Percentiles rank a stretch among this genome's conserved stretches.
Conservation (phyloP, 2,888 invertebrate species). For the Athalia rosae region DNA sequence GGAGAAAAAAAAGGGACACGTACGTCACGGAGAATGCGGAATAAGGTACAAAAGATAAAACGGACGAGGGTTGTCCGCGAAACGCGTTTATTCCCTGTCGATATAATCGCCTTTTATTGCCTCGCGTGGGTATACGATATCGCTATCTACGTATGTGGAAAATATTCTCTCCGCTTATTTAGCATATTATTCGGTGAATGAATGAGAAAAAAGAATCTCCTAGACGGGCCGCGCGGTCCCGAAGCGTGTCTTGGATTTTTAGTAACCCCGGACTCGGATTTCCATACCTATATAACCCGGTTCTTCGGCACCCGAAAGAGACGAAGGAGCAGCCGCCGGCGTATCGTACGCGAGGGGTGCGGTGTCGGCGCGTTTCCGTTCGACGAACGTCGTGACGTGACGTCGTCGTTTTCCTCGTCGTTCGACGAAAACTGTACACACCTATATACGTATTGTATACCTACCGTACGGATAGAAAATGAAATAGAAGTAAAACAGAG, state of each 20-base stretch:
- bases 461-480: constrained; percentile 15
- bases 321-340: not conserved
- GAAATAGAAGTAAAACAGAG: constrained; percentile 23
- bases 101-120: too few species aligned
- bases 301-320: not conserved
- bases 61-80: not conserved
- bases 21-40: too few species aligned
- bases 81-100: not conserved
- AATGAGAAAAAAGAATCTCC: not conserved
- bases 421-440: constrained; percentile 17
- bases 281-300: not conserved
- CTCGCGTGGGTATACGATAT: too few species aligned
- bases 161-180: too few species aligned
- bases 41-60: too few species aligned
- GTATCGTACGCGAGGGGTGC: too few species aligned
- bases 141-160: too few species aligned
- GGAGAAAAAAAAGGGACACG: too few species aligned
- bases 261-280: not conserved
- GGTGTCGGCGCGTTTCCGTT: too few species aligned
- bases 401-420: constrained; percentile 10
- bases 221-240: not conserved
- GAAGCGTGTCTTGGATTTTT: not conserved
- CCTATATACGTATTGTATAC: not conserved
- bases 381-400: not conserved
- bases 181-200: too few species aligned